These are phyloP conservation scores for Ceratosolen fusciceps DNA, from an alignment of 1,140 invertebrate genomes.

Conservation along the genomic window DNA sequence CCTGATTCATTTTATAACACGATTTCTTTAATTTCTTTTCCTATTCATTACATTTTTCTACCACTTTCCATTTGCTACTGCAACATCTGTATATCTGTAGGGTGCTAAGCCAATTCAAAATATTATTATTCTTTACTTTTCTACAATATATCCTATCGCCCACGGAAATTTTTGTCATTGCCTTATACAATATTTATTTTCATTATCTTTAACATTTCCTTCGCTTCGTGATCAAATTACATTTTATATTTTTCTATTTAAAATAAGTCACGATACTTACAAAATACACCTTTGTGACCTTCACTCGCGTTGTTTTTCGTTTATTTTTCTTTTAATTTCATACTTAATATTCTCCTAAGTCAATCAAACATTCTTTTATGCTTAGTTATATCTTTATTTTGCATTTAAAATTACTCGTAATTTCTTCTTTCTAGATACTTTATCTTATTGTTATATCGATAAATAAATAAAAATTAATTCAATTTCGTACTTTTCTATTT, in stretches of 20 bases:
- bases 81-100: not conserved
- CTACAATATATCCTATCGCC: not conserved
- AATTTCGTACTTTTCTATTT: no score
- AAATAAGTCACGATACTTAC: no score
- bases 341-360: no score
- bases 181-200: not conserved
- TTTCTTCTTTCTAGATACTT: no score
- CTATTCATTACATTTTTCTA: not conserved
- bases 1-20: not conserved
- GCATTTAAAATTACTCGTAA: no score
- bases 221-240: not conserved
- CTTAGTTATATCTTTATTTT: no score
- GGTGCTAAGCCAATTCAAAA: not conserved
- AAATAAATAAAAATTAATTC: no score
- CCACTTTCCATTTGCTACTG: not conserved
- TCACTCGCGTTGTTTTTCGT: not conserved
- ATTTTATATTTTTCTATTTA: not conserved
- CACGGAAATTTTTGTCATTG: not conserved
- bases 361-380: no score
- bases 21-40: not conserved
- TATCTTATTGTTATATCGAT: no score
- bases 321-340: not conserved
- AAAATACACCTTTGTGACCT: no score
- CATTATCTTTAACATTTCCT: not conserved
- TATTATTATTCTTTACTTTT: not conserved